phyloP scores from a whole-genome alignment of 2,888 invertebrate genomes.

The Luperina testacea region DNA sequence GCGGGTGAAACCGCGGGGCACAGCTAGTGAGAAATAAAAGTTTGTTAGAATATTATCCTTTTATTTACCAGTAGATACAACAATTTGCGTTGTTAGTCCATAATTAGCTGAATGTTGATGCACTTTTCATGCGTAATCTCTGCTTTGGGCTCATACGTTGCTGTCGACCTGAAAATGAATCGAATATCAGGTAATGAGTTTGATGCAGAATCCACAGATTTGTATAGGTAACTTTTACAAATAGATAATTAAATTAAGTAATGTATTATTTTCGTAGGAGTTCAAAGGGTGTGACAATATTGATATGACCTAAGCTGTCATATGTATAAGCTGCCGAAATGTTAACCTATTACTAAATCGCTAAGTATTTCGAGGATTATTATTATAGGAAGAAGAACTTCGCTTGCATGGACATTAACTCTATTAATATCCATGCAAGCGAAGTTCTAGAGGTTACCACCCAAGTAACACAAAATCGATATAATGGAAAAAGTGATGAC shows the following conservation, averaged over 20 bases:
- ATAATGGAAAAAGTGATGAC: no score
- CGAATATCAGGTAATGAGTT: background rate
- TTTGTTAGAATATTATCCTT: background rate
- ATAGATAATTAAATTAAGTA: background rate
- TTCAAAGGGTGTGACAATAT: background rate
- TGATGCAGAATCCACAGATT: background rate
- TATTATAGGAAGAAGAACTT: no score
- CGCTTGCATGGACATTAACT: no score
- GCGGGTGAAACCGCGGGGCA: no score
- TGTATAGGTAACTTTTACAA: background rate
- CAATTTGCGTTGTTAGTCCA: background rate
- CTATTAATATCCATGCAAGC: slow-evolving; percentile 17
- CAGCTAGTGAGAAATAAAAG: background rate
- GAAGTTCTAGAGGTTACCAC: slow-evolving; percentile 30
- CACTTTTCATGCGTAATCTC: slow-evolving; percentile 42
- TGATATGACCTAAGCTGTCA: background rate
- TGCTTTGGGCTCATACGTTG: slow-evolving; percentile 22
- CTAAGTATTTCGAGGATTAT: slow-evolving; percentile 19
- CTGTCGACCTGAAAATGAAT: slow-evolving; percentile 57
- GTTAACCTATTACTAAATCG: slow-evolving; percentile 4
- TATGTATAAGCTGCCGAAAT: background rate
- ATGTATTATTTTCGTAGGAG: background rate
- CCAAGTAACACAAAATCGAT: no score
- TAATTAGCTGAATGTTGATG: slow-evolving; percentile 25
- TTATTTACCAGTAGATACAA: slow-evolving; percentile 6